Evolutionary conservation across 2,888 invertebrate genomes (phyloP).

Genomic region (Drosophila greeni): DNA sequence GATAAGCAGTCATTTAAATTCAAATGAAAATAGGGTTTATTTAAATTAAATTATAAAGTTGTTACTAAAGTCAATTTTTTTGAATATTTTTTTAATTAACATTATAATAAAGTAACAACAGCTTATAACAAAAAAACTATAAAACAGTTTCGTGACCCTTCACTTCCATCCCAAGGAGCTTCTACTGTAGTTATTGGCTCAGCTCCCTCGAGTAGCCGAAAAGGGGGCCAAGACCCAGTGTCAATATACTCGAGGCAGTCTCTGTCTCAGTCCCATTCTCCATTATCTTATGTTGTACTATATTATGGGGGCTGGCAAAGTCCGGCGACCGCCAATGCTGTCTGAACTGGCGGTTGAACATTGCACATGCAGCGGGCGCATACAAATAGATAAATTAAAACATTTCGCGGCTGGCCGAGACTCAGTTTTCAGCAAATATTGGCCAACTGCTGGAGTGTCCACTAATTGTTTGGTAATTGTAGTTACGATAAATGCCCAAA

Average conservation of each 20-base stretch:
- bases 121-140: too few species aligned
- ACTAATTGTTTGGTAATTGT: slow-evolving; percentile 9
- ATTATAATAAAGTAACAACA: too few species aligned
- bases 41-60: too few species aligned
- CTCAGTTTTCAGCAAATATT: slow-evolving; percentile 35
- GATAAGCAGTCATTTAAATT: too few species aligned
- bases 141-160: too few species aligned
- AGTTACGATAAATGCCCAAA: background rate
- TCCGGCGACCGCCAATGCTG: slow-evolving; percentile 40
- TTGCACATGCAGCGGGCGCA: slow-evolving; percentile 49
- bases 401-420: slow-evolving; percentile 25
- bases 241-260: slow-evolving; percentile 53
- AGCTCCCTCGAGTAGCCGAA: slow-evolving; percentile 24
- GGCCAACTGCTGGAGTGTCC: slow-evolving; percentile 23
- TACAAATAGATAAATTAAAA: slow-evolving; percentile 60
- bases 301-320: slow-evolving; percentile 50
- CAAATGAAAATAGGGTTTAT: too few species aligned
- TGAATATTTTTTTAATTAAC: too few species aligned
- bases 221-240: slow-evolving; percentile 62
- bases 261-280: slow-evolving; percentile 2
- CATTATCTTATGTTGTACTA: slow-evolving; percentile 52
- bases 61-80: too few species aligned
- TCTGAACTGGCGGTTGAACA: slow-evolving; percentile 44
- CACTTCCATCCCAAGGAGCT: background rate
- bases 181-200: slow-evolving; percentile 9